Base-by-base conservation (phyloP, 2,888 invertebrate species). In the Drosophila prostipennis region DNA sequence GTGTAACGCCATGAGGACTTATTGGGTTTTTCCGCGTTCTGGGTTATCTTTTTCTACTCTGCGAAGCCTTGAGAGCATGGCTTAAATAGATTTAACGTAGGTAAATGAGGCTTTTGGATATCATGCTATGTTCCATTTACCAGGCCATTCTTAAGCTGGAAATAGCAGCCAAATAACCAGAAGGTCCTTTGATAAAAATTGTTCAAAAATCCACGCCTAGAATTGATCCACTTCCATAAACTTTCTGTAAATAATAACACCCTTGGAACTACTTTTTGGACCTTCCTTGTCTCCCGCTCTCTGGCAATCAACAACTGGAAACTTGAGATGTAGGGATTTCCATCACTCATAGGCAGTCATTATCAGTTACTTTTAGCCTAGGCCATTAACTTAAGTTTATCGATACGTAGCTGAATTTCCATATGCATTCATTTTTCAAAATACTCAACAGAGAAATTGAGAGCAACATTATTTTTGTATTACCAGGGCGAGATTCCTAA, bases 1-100 rank as follows among this genome's bases (percentile, higher is more conserved):
- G 61, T 61, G 45, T 58, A 45, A 56, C 43, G 43, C 56, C 43
- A 45, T 32, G 56, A 26, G 36, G 46, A 36, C 60, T 43, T 37
- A 43, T 57, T 57, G 37, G 54, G 16, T 48, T 53, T 39, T 60
- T 32, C 56, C 61, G 58, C 67, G 58, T 75, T 64, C 60, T 58
- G 60, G 75, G 49, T 11, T 52, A 57, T 61, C 59, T 63, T 76
- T 64, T 65, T 74, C 65, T 77, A 74, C 72, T 55, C 45, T 54
- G 74, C 63, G 65, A 60, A 76, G 81, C 81, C 74, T 76, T 78
- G 55, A 72, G 77, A 81, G 77, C 85, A 73, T 79, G 85, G 80
- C 80, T 84, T 80, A 74, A 65, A 85, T 84, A 80, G 85, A 82
- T 85, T 85, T 76, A 85, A 85, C 74, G 80, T 81, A 74, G 76